Base-by-base conservation (phyloP, 2,113 vertebrate species). In the Malurus melanocephalus region DNA sequence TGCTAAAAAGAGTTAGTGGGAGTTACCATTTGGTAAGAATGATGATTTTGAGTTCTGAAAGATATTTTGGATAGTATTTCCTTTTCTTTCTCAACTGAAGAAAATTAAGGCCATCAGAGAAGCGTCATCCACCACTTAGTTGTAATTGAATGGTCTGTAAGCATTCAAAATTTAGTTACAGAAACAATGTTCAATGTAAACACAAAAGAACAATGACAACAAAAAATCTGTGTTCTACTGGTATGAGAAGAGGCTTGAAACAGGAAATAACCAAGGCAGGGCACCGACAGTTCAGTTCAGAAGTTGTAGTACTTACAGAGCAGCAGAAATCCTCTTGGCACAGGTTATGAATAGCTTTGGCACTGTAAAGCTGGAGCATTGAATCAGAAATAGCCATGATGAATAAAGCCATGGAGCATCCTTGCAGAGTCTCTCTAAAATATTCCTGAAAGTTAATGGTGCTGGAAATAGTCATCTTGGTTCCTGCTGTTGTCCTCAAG, bases 401-500 rank as follows among this genome's bases (percentile, higher is more conserved):
- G 68, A 76, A 75, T 46, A 87, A 87, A 88, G 46, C 23, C 80
- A 68, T 75, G 57, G 48, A 92, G 12, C 23, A 89, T 80, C 80
- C 52, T 88, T 89, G 56, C 45, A 93, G 56, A 24, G 51, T 88
- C 28, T 82, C 65, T 91, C 68, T 71, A 56, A 93, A 80, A 51
- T 80, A 77, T 83, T 85, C 19, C 64, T 85, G 24, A 90, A 64
- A 89, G 67, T 71, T 77, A 91, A 64, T 83, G n/a, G 19, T 83
- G 68, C 56, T 93, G 49, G 56, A 80, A 92, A 66, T 48, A 77
- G n/a, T 60, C 0, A 1, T 89, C 60, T 59, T 82, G 51, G 46
- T 85, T 52, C 42, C 71, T 89, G 48, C 43, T 76, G 51, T 87
- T 92, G 19, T 43, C 46, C 43, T 92, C 72, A 49, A 64, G 48